Evolutionary conservation across 2,888 invertebrate genomes (phyloP), one percentile per base, ranked within the genome.

Genomic region (Onthophagus sagittarius): DNA sequence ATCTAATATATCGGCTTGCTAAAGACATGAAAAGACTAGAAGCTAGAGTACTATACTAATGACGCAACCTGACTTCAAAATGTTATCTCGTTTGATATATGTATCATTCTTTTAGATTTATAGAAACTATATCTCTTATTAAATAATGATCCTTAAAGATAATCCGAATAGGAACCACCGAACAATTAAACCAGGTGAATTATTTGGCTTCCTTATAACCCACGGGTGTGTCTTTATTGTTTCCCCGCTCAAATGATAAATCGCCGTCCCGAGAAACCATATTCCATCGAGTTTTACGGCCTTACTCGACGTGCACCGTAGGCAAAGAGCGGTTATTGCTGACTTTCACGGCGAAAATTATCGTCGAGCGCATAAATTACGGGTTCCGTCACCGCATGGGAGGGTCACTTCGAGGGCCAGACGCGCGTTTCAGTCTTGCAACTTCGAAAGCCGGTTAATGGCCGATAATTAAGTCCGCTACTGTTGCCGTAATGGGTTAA

Each of bases 381-480:
- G 39, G 39, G 39, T 53, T 53, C 39, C 39, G 39, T 53, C 39
- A 53, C 39, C 39, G 39, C 11, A 53, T 53, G 39, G 39, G 39
- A 53, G 39, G 39, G 39, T 53, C 39, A 53, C 39, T 53, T 53
- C 11, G 39, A 53, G 39, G 39, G 39, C 39, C 39, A 53, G 39
- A 53, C 39, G 39, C 39, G 39, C 39, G 39, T 53, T 53, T 53
- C 39, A 53, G 39, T 53, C 39, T 53, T 53, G 39, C 39, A 53
- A 53, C 39, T 53, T 64, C 64, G 64, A 64, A 64, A 15, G 64
- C 15, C 64, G 64, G 64, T 15, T 64, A 64, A 64, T 64, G 15
- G 23, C 39, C 64, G 64, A 14, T 67, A 67, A 67, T 67, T 67
- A 67, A 67, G 13, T 67, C 67, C n/a, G 67, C 67, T 67, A 67